Evolutionary conservation across 2,797 vertebrate species (phyloP), one percentile per base, ranked within the genome.

Genomic region (Tympanoctomys barrerae): DNA sequence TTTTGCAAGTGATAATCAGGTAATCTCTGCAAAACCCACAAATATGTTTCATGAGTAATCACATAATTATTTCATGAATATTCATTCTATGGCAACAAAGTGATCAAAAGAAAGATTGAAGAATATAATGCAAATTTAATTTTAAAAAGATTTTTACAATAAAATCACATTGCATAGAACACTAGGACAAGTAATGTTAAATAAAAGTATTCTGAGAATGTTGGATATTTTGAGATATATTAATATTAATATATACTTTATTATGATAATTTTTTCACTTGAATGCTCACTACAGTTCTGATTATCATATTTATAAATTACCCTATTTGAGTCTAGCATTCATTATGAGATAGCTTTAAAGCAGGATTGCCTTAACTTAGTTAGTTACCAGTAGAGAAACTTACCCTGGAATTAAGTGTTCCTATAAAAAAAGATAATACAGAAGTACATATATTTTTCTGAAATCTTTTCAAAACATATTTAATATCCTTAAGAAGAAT

Each of bases 391-490:
- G 36, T 24, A 79, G 36, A 57, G 22, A 80, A 94, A 89, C 61
- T 78, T 73, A 87, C 59, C 19, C 19, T 87, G 22, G 0, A 90
- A 86, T 62, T 18, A 89, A 80, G 26, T 82, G 9, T 39, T 87
- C 5, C 7, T 86, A 6, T 16, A 59, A 46, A 85, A 89, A 81
- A 39, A 86, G 12, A 13, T 82, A 80, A 70, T 16, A 75, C 31
- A 33, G 52, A 78, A 28, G 7, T n/a, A 79, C 12, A 80, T 61
- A 66, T 7, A 46, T 75, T 85, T 94, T 52, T 33, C 19, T 62
- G 7, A 87, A 87, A 12, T 83, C 93, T 79, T 64, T 89, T 92
- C 19, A 96, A 91, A 77, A 62, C 13, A 73, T 22, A 71, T 1
- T 83, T 59, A 61, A 79, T 89, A 73, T 68, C 4, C 13, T 94